These are phyloP conservation scores for Bubo scandiacus DNA, from an alignment of 2,113 vertebrate genomes.

Conservation along the genomic window DNA sequence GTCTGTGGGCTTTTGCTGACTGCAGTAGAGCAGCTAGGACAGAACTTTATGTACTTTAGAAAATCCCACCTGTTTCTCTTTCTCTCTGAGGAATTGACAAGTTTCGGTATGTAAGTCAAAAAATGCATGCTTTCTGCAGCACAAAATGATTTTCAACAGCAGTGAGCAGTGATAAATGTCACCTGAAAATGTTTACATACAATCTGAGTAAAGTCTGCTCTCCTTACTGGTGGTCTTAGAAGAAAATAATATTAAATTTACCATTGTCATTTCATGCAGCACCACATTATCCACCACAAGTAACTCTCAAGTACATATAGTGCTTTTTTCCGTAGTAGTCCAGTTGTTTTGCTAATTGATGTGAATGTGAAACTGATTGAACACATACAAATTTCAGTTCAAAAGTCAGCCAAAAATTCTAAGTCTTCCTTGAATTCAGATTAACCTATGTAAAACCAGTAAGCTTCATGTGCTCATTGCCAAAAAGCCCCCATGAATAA, in stretches of 20 bases:
- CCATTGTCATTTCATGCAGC: not conserved
- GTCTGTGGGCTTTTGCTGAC: not conserved
- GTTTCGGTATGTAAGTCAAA: not conserved
- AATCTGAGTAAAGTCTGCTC: not conserved
- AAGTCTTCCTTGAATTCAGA: not conserved
- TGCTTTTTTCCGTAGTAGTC: not conserved
- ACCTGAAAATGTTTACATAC: not conserved
- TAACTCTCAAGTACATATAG: not conserved
- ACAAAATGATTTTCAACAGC: not conserved
- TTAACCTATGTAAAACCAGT: not conserved
- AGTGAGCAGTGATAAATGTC: not conserved
- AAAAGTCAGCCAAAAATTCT: not conserved
- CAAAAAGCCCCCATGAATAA: not conserved
- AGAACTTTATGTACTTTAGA: not conserved
- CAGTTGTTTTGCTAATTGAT: not conserved
- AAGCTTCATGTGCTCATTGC: not conserved
- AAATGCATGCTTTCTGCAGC: not conserved
- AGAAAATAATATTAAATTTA: not conserved
- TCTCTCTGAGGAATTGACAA: not conserved
- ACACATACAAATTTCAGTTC: not conserved
- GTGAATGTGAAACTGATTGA: not conserved
- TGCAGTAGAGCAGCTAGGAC: not conserved
- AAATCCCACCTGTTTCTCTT: not conserved
- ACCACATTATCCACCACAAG: not conserved
- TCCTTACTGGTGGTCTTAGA: not conserved